Evolutionary conservation across 2,888 invertebrate genomes (phyloP), one percentile per base, ranked within the genome.

Genomic region (Microchrysa polita): DNA sequence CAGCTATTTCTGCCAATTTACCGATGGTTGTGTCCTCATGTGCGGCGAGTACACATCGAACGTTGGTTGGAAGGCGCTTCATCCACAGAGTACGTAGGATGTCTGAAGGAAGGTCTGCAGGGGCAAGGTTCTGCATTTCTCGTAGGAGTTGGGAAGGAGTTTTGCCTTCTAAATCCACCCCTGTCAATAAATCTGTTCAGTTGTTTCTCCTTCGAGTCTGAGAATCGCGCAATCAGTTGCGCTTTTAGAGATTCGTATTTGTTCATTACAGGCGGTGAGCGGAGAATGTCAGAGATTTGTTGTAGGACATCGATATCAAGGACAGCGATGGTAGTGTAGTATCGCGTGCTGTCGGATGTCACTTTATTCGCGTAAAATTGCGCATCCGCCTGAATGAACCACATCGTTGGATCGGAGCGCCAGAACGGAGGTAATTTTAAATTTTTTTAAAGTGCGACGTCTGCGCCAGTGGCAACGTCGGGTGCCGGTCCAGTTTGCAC

Each of bases 1-100:
- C 57, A n/a, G 57, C 57, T 18, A 57, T 57, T 22, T 57, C 57
- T 5, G 57, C 57, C 20, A 57, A 16, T 20, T 57, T 57, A 5
- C 22, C 57, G 22, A 57, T 16, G 14, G n/a, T 20, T 20, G 57
- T 18, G 12, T 57, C 57, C 22, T 57, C 57, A 16, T 57, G n/a
- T n/a, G 57, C 57, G 12, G 18, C 22, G n/a, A 57, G 22, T 2
- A 1, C 22, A 22, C 57, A 57, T 16, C 57, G n/a, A 4, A 57
- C 57, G 18, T 57, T 57, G n/a, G 20, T 20, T 18, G 57, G 57
- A 12, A 57, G 20, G 5, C 16, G 57, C 20, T 57, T 57, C 12
- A 57, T 12, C 57, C 57, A 57, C 18, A 57, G 5, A 4, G 18
- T 57, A 5, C 20, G n/a, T 12, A 57, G 12, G 4, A 57, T 57